These are phyloP conservation scores for Cataglyphis livida DNA, from an alignment of 2,888 invertebrate genomes.

Conservation along the genomic window DNA sequence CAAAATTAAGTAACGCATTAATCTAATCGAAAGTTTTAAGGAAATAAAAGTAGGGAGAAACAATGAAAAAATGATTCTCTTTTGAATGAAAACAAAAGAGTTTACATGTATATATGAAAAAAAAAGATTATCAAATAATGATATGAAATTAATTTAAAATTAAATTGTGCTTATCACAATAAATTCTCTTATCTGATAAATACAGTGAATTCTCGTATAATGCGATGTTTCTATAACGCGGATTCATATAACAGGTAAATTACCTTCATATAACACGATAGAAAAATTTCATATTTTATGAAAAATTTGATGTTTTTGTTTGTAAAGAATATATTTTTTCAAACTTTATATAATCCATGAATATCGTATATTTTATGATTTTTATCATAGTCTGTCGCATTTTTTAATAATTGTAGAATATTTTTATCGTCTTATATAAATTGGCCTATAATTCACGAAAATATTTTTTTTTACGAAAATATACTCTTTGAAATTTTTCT, in stretches of 20 bases:
- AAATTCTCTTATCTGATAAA: constrained; percentile 18
- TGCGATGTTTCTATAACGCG: neutral
- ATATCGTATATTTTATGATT: neutral
- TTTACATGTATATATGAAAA: neutral
- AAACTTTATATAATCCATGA: neutral
- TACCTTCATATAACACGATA: neutral
- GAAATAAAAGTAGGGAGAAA: neutral
- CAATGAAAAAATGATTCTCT: neutral
- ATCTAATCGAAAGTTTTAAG: neutral
- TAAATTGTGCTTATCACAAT: neutral
- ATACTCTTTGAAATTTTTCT: neutral
- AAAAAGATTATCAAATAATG: neutral
- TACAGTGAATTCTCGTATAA: neutral
- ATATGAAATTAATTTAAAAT: constrained; percentile 2
- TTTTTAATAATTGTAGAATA: neutral
- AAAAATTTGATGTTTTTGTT: neutral
- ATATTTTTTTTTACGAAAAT: neutral
- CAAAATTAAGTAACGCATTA: neutral
- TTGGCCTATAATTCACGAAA: neutral
- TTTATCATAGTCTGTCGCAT: neutral
- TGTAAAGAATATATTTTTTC: neutral
- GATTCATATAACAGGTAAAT: neutral
- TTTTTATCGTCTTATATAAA: neutral
- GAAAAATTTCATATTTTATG: neutral
- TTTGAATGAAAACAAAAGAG: neutral